A percentile compares a stretch with the other conserved stretches of the same genome.
Evolutionary conservation across 2,113 vertebrate genomes (phyloP).

Genomic region (Microtus pennsylvanicus): DNA sequence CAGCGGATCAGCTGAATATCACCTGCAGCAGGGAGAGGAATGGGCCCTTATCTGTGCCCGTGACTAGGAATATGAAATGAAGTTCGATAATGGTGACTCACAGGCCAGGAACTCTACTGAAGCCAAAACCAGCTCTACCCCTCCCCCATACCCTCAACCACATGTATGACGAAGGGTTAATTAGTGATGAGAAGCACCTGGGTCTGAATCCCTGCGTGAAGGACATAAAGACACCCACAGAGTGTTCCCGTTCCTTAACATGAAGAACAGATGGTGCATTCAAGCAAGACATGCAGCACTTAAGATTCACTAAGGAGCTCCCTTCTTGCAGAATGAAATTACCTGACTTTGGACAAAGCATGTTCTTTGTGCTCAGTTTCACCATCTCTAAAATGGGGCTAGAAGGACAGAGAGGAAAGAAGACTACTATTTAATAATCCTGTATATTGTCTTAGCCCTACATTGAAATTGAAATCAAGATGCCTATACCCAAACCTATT

Average conservation of each 20-base stretch:
- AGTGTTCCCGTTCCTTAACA: not conserved
- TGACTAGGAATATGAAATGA: conserved; percentile 4
- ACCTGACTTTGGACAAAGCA: not conserved
- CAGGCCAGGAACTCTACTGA: not conserved
- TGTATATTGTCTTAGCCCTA: not conserved
- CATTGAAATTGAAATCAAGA: not conserved
- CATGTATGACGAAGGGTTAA: not conserved
- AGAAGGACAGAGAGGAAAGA: not conserved
- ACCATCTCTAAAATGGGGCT: conserved; percentile 6
- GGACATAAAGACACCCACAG: not conserved
- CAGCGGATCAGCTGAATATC: not conserved
- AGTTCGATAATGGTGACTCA: conserved; percentile 3
- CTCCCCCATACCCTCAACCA: not conserved
- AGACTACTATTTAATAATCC: not conserved
- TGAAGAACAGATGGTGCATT: not conserved
- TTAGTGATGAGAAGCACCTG: not conserved
- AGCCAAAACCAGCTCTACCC: not conserved
- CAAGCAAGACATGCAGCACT: not conserved
- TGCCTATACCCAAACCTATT: not conserved
- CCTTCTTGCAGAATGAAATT: not conserved
- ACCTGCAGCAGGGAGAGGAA: not conserved
- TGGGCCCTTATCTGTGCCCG: not conserved
- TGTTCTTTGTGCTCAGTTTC: conserved; percentile 1
- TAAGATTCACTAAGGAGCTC: not conserved
- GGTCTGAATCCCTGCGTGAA: not conserved